Base-by-base conservation (phyloP, 2,888 invertebrate genomes). In the Osedax fenrisi region DNA sequence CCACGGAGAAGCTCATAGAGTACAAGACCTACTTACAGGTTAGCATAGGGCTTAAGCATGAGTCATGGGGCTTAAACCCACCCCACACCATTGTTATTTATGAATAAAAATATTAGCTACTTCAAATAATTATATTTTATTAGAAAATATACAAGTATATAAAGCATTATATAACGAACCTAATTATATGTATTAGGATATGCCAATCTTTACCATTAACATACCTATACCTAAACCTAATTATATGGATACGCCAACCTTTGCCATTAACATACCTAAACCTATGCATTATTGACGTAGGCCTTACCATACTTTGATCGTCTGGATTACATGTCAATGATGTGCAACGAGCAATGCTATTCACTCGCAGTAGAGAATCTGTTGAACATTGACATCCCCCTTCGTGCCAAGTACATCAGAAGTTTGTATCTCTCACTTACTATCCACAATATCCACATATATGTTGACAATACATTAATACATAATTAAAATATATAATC, bases 341-440 rank as follows among this genome's bases (percentile, higher is more conserved):
- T 98, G 97, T 92, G 92, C 85, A 98, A 97, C 83, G 97, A 98
- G 83, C 96, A 98, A 82, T 92, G 92, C 81, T 98, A 91, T 85
- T 93, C 94, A 0, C 83, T 98, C 76, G 97, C 97, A 0, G 90
- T 97, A 0, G 98, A 98, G 84, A 97, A 96, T 81, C 87, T 98
- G 1, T 87, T 98, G 0, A 96, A 96, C 81, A 93, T 96, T 77
- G 92, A 95, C 27, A 88, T 94, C n/a, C 95, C 96, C 0, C 78
- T 91, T 0, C 86, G 98, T 72, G 98, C 95, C 0, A 96, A 98
- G 85, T 97, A 92, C 82, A 97, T 98, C 78, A 87, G 97, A 87
- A 91, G 95, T 95, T 85, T 79, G 81, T n/a, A n/a, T n/a, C n/a
- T n/a, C n/a, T n/a, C n/a, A n/a, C n/a, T n/a, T n/a, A n/a, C 76